These are phyloP conservation scores for Saguinus imperator DNA, from an alignment of 2,113 vertebrate genomes.

Conservation along the genomic window DNA sequence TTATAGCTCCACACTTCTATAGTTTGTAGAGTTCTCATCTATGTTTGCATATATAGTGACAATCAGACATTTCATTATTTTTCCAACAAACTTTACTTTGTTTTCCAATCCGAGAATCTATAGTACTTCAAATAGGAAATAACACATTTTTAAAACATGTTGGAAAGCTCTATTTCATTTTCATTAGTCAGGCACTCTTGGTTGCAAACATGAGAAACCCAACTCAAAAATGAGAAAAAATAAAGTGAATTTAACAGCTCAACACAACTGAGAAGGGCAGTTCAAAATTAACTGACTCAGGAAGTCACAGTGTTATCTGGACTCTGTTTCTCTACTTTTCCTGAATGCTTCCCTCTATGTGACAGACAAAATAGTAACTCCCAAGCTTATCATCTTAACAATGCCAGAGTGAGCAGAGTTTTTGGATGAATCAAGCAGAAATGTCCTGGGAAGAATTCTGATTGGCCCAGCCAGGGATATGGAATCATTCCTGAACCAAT, in stretches of 20 bases:
- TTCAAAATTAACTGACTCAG: neutral
- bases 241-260: neutral
- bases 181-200: neutral
- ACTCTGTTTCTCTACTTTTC: neutral
- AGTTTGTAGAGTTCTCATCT: neutral
- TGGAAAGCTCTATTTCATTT: conserved; percentile 14
- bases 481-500: neutral
- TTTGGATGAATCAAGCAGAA: neutral
- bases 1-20: neutral
- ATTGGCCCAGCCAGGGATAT: neutral
- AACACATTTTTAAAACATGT: neutral
- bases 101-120: neutral
- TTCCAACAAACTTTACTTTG: neutral
- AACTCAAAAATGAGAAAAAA: neutral
- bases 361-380: neutral
- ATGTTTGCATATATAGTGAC: neutral
- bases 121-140: neutral
- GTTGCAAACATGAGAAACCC: neutral
- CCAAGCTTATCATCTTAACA: neutral
- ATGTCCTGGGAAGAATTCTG: neutral
- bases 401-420: neutral
- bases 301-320: neutral
- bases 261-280: neutral
- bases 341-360: neutral
- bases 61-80: no score